Conservation (phyloP, 2,113 vertebrate species). For the Empidonax traillii region DNA sequence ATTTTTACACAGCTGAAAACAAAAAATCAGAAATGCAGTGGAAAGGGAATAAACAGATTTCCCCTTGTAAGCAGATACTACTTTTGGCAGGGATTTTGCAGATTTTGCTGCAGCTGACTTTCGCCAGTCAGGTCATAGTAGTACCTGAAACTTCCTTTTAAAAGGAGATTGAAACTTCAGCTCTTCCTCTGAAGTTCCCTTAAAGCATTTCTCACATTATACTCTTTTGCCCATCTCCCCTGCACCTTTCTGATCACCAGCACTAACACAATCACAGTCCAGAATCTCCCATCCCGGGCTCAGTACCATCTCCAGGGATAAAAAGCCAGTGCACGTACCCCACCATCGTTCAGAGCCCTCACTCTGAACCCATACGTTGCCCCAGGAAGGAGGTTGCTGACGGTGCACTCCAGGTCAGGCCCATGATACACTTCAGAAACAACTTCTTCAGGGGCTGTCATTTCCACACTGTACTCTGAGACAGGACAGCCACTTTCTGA, state of each 20-base stretch:
- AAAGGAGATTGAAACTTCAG: neutral
- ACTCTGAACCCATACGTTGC: conserved; percentile 88
- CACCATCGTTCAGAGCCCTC: conserved; percentile 89
- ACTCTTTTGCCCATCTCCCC: neutral
- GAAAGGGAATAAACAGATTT: neutral
- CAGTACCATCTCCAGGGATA: fast-evolving
- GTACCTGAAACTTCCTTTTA: fast-evolving
- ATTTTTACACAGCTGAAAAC: neutral
- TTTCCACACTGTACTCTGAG: conserved; percentile 90
- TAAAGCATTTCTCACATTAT: fast-evolving
- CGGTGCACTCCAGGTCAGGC: conserved; percentile 85
- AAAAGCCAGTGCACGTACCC: conserved; percentile 77
- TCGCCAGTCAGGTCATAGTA: fast-evolving
- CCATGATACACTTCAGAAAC: conserved; percentile 88
- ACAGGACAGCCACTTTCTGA: conserved; percentile 80
- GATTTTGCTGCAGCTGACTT: neutral
- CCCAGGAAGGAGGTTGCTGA: conserved; percentile 89
- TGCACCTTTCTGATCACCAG: neutral
- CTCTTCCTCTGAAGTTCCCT: neutral
- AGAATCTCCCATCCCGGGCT: fast-evolving
- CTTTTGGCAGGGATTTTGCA: neutral
- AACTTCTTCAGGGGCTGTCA: conserved; percentile 78
- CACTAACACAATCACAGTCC: fast-evolving
- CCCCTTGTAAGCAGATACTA: neutral
- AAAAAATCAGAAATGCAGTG: neutral